Evolutionary conservation across 2,113 vertebrate species (phyloP).

Genomic region (Apteryx mantelli): DNA sequence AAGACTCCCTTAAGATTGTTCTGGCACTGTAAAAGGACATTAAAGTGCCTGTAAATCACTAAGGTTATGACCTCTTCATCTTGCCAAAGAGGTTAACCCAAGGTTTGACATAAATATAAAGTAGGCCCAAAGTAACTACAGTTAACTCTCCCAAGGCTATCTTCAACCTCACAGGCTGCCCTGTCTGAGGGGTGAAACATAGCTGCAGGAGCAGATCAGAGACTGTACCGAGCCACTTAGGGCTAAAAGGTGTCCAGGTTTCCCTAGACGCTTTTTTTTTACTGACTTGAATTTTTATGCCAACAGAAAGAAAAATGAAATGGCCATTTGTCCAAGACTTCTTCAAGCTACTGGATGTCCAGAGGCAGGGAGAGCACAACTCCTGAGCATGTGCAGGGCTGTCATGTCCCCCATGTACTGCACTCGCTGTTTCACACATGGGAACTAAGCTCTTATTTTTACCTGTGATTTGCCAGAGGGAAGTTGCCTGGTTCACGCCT

Average conservation of each 20-base stretch:
- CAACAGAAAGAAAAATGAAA: conserved; percentile 7
- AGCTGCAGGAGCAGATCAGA: background rate
- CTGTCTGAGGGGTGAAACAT: background rate
- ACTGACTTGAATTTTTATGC: background rate
- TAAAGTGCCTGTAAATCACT: background rate
- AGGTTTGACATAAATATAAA: background rate
- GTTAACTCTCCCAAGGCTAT: background rate
- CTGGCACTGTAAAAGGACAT: background rate
- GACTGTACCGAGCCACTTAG: background rate
- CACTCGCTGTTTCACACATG: background rate
- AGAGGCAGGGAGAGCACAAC: background rate
- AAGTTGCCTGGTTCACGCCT: background rate
- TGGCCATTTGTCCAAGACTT: background rate
- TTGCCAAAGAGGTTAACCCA: background rate
- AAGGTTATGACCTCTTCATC: background rate
- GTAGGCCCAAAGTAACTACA: background rate
- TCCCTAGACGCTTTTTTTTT: conserved; percentile 16
- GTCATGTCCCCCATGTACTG: background rate
- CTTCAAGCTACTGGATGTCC: background rate
- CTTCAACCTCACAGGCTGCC: background rate
- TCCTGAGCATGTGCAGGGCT: background rate
- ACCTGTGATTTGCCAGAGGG: background rate
- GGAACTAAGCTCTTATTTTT: background rate
- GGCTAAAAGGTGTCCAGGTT: background rate
- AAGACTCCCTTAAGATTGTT: background rate